Evolutionary conservation across 2,113 vertebrate genomes (phyloP).

Genomic region (Labrus mixtus): DNA sequence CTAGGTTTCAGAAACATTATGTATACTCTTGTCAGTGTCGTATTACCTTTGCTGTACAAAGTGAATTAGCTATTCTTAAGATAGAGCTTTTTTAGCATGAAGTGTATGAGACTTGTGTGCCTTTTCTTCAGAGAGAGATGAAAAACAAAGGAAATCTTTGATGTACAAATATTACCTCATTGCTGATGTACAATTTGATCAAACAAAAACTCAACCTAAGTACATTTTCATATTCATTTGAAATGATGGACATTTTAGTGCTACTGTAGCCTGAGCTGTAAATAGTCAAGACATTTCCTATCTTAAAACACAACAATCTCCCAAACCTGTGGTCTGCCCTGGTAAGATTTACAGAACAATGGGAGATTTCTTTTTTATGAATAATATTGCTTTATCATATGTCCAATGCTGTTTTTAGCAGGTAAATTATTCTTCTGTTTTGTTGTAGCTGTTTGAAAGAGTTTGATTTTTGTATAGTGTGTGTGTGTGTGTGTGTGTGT

Average conservation of each 20-base stretch:
- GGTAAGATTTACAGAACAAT: conserved; percentile 79
- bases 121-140: conserved; percentile 83
- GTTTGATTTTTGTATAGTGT: conserved; percentile 65
- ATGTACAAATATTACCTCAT: conserved; percentile 99
- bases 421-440: conserved; percentile 94
- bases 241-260: conserved; percentile 85
- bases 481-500: conserved; percentile 84
- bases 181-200: conserved; percentile 90
- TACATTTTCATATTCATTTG: conserved; percentile 82
- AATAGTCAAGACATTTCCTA: conserved; percentile 84
- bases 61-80: conserved; percentile 49
- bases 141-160: conserved; percentile 86
- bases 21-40: conserved; percentile 31
- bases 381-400: conserved; percentile 83
- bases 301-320: conserved; percentile 53
- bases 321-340: conserved; percentile 46
- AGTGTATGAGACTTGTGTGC: conserved; percentile 68
- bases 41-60: conserved; percentile 45
- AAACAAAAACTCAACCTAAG: conserved; percentile 78
- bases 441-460: conserved; percentile 88
- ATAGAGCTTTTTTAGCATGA: conserved; percentile 65
- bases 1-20: conserved; percentile 24
- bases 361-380: conserved; percentile 79
- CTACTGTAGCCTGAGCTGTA: conserved; percentile 97
- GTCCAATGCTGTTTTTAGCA: conserved; percentile 90